Evolutionary conservation across 2,113 vertebrate genomes (phyloP), one percentile per base, ranked within the genome.

Genomic region (Chaetodon auriga): DNA sequence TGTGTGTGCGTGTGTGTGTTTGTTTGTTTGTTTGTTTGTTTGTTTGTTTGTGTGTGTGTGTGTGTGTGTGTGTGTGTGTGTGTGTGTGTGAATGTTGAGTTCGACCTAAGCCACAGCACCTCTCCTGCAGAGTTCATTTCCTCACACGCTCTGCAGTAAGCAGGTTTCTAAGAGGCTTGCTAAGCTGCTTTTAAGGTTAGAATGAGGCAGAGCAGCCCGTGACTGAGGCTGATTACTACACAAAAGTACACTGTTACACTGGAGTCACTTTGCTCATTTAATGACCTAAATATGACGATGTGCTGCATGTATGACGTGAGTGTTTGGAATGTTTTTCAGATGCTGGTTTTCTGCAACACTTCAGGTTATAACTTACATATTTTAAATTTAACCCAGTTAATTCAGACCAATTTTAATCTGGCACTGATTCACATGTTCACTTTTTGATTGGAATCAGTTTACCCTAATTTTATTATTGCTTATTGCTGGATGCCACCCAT

Each of bases 141-240:
- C 84, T 90, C 66, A 78, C 83, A 81, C 86, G 89, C 35, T 78
- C 87, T 75, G 49, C 86, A 85, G 75, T 93, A 93, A 94, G 91
- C 86, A 91, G 93, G 89, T 85, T 93, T 93, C 88, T 83, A 87
- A 92, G 91, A 90, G 69, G 86, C 86, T 86, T 75, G 70, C 76
- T 96, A 95, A 95, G 94, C 92, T 81, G 92, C 94, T 95, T 96
- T 92, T 88, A 90, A 85, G 91, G 90, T 92, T 92, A 78, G 76
- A 86, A 65, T 48, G 70, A 84, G 84, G 86, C 55, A 84, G 75
- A 81, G 80, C 84, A 77, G 66, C 65, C 58, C 64, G 83, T 77
- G 75, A 84, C 78, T 82, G 83, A 81, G 43, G 69, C 78, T 80
- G 48, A 88, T 87, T 84, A 79, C 68, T 61, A 80, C 60, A 51